phyloP scores from a whole-genome alignment of 2,797 vertebrate genomes.

The Vespertilio murinus region DNA sequence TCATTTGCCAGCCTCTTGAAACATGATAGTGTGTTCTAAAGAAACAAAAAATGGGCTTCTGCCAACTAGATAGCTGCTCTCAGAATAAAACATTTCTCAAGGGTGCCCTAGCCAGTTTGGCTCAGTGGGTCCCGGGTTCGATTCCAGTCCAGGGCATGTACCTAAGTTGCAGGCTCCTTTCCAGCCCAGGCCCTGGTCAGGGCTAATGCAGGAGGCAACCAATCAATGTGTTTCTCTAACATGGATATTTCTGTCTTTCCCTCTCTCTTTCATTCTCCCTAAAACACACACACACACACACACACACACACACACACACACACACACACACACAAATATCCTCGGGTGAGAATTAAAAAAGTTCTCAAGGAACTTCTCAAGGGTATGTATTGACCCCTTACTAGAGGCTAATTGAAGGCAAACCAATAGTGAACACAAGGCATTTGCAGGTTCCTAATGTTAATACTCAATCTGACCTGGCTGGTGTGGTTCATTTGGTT shows the following conservation, averaged over 20 bases:
- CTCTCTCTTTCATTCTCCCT: no score
- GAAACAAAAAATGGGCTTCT: not conserved
- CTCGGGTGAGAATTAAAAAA: no score
- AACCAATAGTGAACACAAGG: not conserved
- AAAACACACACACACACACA: no score
- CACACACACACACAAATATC: no score
- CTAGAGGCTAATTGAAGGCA: not conserved
- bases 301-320: no score
- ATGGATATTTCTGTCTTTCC: no score
- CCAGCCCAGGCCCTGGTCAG: no score
- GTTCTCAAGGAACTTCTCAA: not conserved
- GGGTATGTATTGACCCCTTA: not conserved
- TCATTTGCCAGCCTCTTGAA: not conserved
- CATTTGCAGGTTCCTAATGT: not conserved
- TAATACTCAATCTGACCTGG: not conserved
- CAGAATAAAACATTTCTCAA: conserved; percentile 6
- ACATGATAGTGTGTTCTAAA: not conserved
- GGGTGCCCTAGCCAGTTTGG: not conserved
- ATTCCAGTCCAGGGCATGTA: no score
- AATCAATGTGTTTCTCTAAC: no score
- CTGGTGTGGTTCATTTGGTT: not conserved
- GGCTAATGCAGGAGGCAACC: no score
- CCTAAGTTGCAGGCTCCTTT: no score
- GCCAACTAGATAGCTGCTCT: not conserved
- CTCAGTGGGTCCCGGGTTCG: no score